Base-by-base conservation (phyloP, 1,140 invertebrate species). In the Ephestia elutella region DNA sequence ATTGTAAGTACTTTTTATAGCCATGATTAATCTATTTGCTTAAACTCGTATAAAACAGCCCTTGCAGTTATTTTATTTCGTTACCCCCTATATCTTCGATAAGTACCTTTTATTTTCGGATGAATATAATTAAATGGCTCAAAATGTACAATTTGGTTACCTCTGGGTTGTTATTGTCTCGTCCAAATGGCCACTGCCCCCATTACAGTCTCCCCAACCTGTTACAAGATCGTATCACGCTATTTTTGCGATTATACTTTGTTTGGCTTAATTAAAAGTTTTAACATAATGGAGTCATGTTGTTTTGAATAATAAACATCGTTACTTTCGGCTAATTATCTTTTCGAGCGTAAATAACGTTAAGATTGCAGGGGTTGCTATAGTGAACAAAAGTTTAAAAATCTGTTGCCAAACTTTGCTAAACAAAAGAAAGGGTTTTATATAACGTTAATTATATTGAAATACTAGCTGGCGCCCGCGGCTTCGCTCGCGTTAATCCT, bases 211-310 rank as follows among this genome's bases (percentile, higher is more conserved):
- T 5, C 32, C 32, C 32, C 32, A n/a, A n/a, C n/a, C 32, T 38
- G 32, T 44, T 44, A 44, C 38, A 44, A 44, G 38, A 44, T 44
- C 38, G 38, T 44, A 44, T 44, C 38, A 44, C 13, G 38, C 15
- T 44, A 44, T 44, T 44, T 44, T 44, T 17, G 38, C 38, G 38
- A 44, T 44, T 44, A 44, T 44, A 44, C 38, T 44, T 44, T 44
- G 38, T 44, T 44, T 15, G 38, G 38, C n/a, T 44, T 44, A 44
- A 44, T 44, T 44, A 44, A 44, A 44, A 44, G 13, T 44, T 44
- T 44, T 15, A 44, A 44, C 38, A 44, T 44, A 44, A 44, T 17
- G 38, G 38, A 44, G 38, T 17, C 38, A 5, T 44, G 38, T 44
- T 44, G 15, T 17, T 44, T n/a, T 15, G 15, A 44, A 44, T 44